Percentiles rank a stretch among this genome's conserved stretches.
Evolutionary conservation across 2,113 vertebrate genomes (phyloP).

Genomic region (Nothoprocta perdicaria): DNA sequence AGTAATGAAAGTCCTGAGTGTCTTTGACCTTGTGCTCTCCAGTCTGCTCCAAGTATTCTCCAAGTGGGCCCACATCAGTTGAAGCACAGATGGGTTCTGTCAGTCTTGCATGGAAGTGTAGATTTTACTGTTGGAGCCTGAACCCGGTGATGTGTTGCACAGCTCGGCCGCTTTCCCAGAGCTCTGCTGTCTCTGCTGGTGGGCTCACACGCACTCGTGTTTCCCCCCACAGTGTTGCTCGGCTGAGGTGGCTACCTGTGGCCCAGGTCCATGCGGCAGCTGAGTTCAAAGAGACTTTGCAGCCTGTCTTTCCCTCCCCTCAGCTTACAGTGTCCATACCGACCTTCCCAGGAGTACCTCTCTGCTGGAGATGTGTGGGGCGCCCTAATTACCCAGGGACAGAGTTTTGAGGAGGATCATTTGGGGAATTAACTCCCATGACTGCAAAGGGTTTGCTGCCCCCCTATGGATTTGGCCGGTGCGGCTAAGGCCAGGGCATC

Average conservation of each 20-base stretch:
- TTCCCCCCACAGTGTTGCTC: fast-evolving
- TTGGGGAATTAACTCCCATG: conserved; percentile 27
- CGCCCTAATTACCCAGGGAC: not conserved
- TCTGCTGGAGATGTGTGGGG: not conserved
- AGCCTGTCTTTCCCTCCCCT: not conserved
- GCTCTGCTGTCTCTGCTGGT: not conserved
- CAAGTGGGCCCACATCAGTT: not conserved
- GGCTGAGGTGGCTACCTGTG: not conserved
- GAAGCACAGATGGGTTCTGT: not conserved
- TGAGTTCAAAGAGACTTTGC: not conserved
- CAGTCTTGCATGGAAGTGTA: not conserved
- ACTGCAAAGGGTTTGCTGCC: conserved; percentile 72
- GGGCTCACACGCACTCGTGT: fast-evolving
- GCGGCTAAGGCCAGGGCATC: conserved; percentile 21
- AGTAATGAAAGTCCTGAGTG: not conserved
- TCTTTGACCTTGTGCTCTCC: not conserved
- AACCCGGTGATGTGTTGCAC: not conserved
- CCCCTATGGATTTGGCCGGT: conserved; percentile 55
- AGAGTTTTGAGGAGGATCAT: not conserved
- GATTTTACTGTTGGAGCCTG: not conserved
- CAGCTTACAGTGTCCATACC: not conserved
- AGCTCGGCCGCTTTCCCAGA: not conserved
- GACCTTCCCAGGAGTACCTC: not conserved
- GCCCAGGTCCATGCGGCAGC: not conserved
- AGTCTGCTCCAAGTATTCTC: not conserved